phyloP scores from a whole-genome alignment of 2,797 vertebrate species.

The Nannoperca obscura region DNA sequence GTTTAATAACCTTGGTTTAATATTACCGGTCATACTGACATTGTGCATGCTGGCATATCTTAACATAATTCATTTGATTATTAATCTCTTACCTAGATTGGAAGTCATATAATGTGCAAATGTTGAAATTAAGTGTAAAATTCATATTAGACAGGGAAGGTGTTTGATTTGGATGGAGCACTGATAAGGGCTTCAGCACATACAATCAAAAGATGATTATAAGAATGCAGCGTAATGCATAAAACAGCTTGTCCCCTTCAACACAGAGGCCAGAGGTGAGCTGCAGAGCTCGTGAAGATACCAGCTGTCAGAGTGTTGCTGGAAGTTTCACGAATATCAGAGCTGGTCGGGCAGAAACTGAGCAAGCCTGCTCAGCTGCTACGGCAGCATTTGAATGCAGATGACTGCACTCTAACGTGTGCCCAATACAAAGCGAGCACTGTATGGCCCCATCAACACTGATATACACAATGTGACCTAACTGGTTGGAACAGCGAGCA shows the following conservation, averaged over 20 bases:
- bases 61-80: not conserved
- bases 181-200: not conserved
- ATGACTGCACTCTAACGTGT: slow-evolving; percentile 17
- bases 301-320: not conserved
- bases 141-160: not conserved
- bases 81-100: not conserved
- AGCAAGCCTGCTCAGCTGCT: not conserved
- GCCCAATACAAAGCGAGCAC: slow-evolving; percentile 48
- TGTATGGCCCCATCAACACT: slow-evolving; percentile 16
- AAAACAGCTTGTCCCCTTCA: not conserved
- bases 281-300: not conserved
- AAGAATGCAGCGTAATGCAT: not conserved
- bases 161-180: too few species aligned
- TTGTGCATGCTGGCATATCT: not conserved
- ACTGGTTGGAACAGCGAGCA: slow-evolving; percentile 65
- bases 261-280: slow-evolving; percentile 27
- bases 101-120: not conserved
- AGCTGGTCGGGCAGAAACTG: slow-evolving; percentile 29
- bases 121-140: not conserved
- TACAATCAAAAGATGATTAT: not conserved
- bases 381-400: slow-evolving; percentile 16
- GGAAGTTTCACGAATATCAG: slow-evolving; percentile 14
- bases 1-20: not conserved
- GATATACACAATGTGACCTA: slow-evolving; percentile 62
- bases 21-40: not conserved